Conservation (phyloP, 1,140 invertebrate species). For the Holcopasites calliopsidis region DNA sequence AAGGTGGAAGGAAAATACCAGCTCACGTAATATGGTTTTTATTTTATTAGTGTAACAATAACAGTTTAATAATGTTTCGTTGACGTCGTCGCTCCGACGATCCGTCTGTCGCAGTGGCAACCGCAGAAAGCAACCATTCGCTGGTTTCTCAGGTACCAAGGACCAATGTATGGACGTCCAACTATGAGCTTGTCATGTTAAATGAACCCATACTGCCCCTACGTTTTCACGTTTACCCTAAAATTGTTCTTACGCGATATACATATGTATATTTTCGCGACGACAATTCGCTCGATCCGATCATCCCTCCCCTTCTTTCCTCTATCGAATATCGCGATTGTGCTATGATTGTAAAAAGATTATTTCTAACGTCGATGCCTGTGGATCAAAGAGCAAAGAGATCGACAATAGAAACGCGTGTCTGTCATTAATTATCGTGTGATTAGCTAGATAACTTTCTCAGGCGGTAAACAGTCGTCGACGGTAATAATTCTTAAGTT, state of each 20-base stretch:
- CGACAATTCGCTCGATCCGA: background rate
- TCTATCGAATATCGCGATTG: no score
- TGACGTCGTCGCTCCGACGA: background rate
- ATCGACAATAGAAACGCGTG: constrained; percentile 3
- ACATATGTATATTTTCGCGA: no score
- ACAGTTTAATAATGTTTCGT: constrained; percentile 46
- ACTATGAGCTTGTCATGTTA: background rate
- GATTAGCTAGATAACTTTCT: constrained; percentile 26
- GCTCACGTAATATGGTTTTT: constrained; percentile 49
- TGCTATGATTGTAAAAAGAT: constrained; percentile 48
- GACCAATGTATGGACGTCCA: background rate
- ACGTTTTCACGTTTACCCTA: no score
- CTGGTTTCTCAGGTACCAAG: constrained; percentile 8
- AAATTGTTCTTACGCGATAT: no score
- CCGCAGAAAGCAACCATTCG: constrained; percentile 3
- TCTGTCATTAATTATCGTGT: constrained; percentile 20
- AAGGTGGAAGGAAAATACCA: background rate
- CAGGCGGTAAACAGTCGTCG: background rate
- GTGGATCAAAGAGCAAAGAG: background rate
- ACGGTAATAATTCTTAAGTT: constrained; percentile 7
- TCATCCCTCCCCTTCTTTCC: no score
- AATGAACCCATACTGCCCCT: background rate
- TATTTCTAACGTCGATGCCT: constrained; percentile 31
- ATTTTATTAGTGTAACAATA: constrained; percentile 63
- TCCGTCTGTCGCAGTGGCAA: background rate